Evolutionary conservation across 2,113 vertebrate species (phyloP).

Genomic region (Hucho hucho): DNA sequence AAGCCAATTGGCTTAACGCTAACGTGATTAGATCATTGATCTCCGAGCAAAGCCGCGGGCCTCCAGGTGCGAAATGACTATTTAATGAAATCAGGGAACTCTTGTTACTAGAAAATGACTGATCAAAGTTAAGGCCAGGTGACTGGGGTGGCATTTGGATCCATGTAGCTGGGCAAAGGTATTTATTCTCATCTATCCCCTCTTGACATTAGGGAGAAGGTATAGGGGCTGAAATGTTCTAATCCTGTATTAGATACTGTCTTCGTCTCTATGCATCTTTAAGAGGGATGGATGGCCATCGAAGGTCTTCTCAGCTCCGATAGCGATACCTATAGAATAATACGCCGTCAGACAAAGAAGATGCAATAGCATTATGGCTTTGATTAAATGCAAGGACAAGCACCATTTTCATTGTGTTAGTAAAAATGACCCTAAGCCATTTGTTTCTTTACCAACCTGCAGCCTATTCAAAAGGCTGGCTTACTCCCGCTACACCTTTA

Average conservation of each 20-base stretch:
- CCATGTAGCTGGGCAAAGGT: constrained; percentile 56
- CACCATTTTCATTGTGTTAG: background rate
- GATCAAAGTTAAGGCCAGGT: constrained; percentile 76
- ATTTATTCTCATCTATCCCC: constrained; percentile 63
- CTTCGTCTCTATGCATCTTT: constrained; percentile 57
- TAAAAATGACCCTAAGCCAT: background rate
- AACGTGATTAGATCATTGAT: constrained; percentile 81
- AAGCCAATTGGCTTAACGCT: constrained; percentile 71
- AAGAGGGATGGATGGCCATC: constrained; percentile 37
- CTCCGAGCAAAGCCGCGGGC: constrained; percentile 68
- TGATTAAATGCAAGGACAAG: constrained; percentile 37
- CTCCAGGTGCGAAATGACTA: constrained; percentile 76
- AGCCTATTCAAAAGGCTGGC: background rate
- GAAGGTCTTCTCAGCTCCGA: constrained; percentile 15
- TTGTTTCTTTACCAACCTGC: constrained; percentile 18
- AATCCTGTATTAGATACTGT: constrained; percentile 49
- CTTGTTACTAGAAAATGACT: constrained; percentile 78
- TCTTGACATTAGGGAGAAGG: constrained; percentile 45
- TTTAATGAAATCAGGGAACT: constrained; percentile 81
- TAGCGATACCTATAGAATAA: no score
- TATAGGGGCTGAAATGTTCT: constrained; percentile 46
- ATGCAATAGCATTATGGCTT: constrained; percentile 45
- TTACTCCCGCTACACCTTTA: background rate
- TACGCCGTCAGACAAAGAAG: constrained; percentile 34
- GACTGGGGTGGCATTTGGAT: constrained; percentile 56